Conservation (phyloP, 1,140 invertebrate genomes). For the Cotesia chilonis region DNA sequence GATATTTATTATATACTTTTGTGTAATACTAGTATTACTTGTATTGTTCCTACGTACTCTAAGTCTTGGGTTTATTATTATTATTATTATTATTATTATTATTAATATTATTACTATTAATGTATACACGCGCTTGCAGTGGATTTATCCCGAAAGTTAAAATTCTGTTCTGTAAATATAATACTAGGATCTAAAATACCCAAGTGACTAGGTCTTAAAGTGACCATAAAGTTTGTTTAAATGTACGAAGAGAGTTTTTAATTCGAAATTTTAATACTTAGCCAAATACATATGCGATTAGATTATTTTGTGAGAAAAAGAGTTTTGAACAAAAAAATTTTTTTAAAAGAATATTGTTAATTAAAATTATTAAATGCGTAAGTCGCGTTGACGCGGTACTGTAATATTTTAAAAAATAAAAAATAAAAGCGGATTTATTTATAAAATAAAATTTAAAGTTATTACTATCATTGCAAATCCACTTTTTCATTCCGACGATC, state of each 20-base stretch:
- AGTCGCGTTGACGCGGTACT: constrained; percentile 46
- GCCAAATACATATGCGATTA: neutral
- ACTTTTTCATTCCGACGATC: constrained; percentile 41
- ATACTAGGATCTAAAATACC: constrained; percentile 45
- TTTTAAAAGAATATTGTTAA: constrained; percentile 5
- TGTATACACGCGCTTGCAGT: constrained; percentile 40
- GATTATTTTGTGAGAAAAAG: constrained; percentile 40
- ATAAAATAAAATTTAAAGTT: constrained; percentile 9
- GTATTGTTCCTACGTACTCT: constrained; percentile 40
- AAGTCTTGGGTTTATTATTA: constrained; percentile 45
- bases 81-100: neutral
- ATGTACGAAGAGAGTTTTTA: neutral
- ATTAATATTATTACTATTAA: neutral
- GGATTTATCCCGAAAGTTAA: constrained; percentile 41
- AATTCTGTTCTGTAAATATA: constrained; percentile 38
- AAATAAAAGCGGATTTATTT: constrained; percentile 31
- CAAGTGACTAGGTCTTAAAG: too few species aligned
- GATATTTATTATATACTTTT: constrained; percentile 49
- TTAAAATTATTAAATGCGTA: constrained; percentile 19
- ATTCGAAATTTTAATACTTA: constrained; percentile 5
- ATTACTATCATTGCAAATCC: constrained; percentile 5
- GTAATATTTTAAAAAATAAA: constrained; percentile 40
- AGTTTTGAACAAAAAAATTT: constrained; percentile 2
- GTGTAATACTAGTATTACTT: constrained; percentile 59
- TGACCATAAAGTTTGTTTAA: too few species aligned